Conservation (phyloP, 2,113 vertebrate genomes). For the Theristicus caerulescens region DNA sequence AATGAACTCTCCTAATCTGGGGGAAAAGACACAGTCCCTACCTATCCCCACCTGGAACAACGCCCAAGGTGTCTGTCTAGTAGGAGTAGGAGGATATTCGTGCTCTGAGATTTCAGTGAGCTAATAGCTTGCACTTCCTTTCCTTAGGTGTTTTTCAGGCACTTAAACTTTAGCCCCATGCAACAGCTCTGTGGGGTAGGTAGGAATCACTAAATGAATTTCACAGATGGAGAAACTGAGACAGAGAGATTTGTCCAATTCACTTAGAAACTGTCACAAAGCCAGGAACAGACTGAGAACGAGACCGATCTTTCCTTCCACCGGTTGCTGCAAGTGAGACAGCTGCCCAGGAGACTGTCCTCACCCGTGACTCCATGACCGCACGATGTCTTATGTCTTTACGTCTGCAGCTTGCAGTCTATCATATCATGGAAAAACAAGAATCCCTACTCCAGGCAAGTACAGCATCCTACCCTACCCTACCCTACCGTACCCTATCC, state of each 20-base stretch:
- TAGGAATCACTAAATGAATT: conserved; percentile 27
- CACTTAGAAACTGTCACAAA: not conserved
- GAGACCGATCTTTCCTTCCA: not conserved
- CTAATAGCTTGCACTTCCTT: not conserved
- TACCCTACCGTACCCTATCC: not conserved
- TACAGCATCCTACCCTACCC: not conserved
- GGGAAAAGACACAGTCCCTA: not conserved
- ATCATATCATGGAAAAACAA: not conserved
- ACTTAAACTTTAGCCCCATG: not conserved
- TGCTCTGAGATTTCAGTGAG: not conserved
- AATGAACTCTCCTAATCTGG: not conserved
- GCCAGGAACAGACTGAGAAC: not conserved
- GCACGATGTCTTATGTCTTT: accelerated
- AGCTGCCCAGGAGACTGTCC: not conserved
- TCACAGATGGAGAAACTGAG: conserved; percentile 48
- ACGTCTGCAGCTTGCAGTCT: not conserved
- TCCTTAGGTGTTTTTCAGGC: conserved; percentile 1
- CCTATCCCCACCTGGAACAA: not conserved
- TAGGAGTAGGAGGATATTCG: not conserved
- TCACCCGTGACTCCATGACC: not conserved
- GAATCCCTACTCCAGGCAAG: not conserved
- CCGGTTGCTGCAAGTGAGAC: accelerated
- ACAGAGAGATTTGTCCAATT: not conserved
- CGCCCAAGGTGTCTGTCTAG: not conserved
- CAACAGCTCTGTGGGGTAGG: conserved; percentile 18